Evolutionary conservation across 2,113 vertebrate species (phyloP), one percentile per base, ranked within the genome.

Genomic region (Caretta caretta): DNA sequence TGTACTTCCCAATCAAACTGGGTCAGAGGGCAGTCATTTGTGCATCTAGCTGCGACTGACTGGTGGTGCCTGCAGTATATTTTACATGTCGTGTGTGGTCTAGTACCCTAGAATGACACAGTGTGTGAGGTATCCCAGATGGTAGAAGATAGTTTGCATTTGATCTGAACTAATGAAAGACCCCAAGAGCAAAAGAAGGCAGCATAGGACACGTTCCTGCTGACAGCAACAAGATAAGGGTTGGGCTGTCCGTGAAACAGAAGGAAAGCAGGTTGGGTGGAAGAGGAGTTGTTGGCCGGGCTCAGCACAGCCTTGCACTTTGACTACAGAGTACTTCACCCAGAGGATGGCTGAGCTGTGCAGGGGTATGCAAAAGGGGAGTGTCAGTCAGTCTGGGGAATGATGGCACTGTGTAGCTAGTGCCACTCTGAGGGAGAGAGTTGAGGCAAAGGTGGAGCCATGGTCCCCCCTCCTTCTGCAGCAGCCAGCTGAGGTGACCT

Each of bases 261-360:
- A 38, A 29, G 35, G 69, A 42, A 92, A 24, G 20, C 29, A 4
- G 1, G 0, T 1, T 0, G 0, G 35, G 24, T 79, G 59, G 59
- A 1, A 14, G 62, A n/a, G 24, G 78, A 89, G 27, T 50, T 1
- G 4, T 46, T 80, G 79, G 57, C 29, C 13, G 22, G 35, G 69
- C 17, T 1, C 1, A 84, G 72, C 0, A 0, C 0, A 0, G 16
- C 13, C 82, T 85, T 89, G 35, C 3, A 13, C 19, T 84, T 8
- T 24, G 25, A 49, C 83, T 35, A 84, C 0, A 9, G 86, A 69
- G 80, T 19, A 38, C 17, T 11, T 0, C 0, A 79, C 49, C n/a
- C 42, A 25, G 1, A 9, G 50, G 83, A 16, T 85, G 20, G n/a
- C 86, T 69, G 84, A 89, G 13, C 49, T 1, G 0, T 0, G 0